These are phyloP conservation scores for Marmota monax DNA, from an alignment of 2,113 vertebrate species.

Conservation along the genomic window DNA sequence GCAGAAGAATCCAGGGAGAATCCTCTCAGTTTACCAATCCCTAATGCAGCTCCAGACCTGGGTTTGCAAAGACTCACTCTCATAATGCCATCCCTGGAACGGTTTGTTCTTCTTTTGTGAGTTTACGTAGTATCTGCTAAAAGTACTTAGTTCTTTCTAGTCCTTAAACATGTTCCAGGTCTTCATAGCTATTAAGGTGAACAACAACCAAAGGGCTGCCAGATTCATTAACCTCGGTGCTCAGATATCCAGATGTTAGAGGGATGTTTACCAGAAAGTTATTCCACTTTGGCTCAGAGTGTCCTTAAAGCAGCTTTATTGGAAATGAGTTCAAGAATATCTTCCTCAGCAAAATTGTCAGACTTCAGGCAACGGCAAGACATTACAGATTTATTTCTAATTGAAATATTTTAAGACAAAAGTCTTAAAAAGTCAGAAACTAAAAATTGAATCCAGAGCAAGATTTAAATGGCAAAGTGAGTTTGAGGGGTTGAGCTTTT, in stretches of 20 bases:
- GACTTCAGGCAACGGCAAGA: neutral
- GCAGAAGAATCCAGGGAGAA: neutral
- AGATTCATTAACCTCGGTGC: neutral
- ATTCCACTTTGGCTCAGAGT: neutral
- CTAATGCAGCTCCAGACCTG: neutral
- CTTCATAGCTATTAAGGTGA: conserved; percentile 45
- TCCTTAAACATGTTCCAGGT: conserved; percentile 24
- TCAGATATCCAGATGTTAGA: neutral
- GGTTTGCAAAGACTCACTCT: neutral
- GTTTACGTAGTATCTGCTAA: neutral
- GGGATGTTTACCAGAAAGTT: conserved; percentile 50
- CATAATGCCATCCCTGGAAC: neutral
- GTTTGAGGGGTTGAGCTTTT: neutral
- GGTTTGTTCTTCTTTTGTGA: neutral
- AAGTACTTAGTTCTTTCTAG: conserved; percentile 25
- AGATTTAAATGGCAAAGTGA: neutral
- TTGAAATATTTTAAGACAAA: conserved; percentile 23
- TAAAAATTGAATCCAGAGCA: neutral
- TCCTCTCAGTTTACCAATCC: neutral
- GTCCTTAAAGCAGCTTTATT: conserved; percentile 32
- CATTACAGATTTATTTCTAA: conserved; percentile 54
- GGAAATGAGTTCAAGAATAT: conserved; percentile 37
- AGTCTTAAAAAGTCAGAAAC: neutral
- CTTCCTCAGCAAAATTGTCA: conserved; percentile 19
- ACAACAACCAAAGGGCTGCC: neutral